Percentiles rank a stretch among this genome's conserved stretches.
These are phyloP conservation scores for Drosophila atroscutellata DNA, from an alignment of 2,888 invertebrate genomes.

Conservation along the genomic window DNA sequence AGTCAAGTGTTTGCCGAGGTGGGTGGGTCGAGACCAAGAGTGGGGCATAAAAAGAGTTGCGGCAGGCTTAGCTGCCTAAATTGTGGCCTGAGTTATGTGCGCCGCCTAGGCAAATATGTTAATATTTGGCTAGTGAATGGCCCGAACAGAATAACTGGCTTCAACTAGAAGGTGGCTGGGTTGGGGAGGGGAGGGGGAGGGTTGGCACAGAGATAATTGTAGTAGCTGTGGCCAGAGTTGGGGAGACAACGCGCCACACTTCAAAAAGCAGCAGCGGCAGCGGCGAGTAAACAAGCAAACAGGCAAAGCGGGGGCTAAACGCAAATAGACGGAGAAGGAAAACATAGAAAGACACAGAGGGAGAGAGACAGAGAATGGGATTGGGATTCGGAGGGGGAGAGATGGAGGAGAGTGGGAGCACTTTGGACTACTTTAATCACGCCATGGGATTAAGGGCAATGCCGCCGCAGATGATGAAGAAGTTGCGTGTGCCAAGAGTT, in stretches of 20 bases:
- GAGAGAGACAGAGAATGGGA: not conserved
- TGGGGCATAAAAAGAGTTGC: conserved; percentile 42
- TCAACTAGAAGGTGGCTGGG: not conserved
- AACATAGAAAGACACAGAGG: not conserved
- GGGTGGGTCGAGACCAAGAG: not conserved
- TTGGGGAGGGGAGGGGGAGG: not conserved
- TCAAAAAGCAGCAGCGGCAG: conserved; percentile 54
- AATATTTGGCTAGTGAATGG: conserved; percentile 78
- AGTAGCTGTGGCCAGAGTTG: conserved; percentile 46
- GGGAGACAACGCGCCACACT: conserved; percentile 32
- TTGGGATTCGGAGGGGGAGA: not conserved
- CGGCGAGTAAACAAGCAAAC: conserved; percentile 47
- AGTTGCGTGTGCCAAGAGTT: conserved; percentile 69
- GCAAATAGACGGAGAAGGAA: conserved; percentile 31
- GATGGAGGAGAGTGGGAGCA: conserved; percentile 30
- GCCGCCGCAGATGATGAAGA: conserved; percentile 71
- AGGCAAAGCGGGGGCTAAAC: conserved; percentile 16
- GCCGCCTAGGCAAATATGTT: conserved; percentile 70
- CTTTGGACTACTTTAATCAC: conserved; percentile 79
- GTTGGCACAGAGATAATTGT: conserved; percentile 66
- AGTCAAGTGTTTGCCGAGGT: conserved; percentile 23
- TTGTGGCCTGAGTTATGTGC: conserved; percentile 70
- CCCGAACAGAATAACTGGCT: conserved; percentile 1
- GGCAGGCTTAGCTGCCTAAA: conserved; percentile 49
- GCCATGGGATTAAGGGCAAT: conserved; percentile 77